phyloP scores from a whole-genome alignment of 1,140 invertebrate genomes.

The Stenopsyche tienmushanensis region DNA sequence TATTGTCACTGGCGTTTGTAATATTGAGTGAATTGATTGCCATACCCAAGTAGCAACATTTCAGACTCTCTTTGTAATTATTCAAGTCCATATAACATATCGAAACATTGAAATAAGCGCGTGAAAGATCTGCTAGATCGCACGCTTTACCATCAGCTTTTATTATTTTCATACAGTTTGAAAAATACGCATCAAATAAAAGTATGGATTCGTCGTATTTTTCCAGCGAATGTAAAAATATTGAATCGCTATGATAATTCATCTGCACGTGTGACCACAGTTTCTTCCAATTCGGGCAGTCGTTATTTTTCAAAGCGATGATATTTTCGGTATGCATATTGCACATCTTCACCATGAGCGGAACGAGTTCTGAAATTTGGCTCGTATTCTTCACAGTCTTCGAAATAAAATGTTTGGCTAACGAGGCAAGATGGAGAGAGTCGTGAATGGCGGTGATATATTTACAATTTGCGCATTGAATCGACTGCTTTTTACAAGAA shows the following conservation, averaged over 20 bases:
- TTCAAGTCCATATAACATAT: slow-evolving; percentile 32
- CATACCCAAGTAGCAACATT: slow-evolving; percentile 33
- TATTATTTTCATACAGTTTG: slow-evolving; percentile 10
- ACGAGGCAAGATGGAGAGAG: slow-evolving; percentile 2
- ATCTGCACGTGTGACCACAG: slow-evolving; percentile 30
- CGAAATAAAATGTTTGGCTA: neutral
- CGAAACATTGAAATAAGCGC: slow-evolving; percentile 33
- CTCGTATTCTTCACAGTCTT: neutral
- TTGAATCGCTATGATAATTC: slow-evolving; percentile 30
- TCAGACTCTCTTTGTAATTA: slow-evolving; percentile 21
- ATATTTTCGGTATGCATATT: neutral
- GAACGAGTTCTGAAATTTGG: neutral
- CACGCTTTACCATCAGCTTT: slow-evolving; percentile 5
- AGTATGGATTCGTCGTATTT: slow-evolving; percentile 5
- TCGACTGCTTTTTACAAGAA: neutral
- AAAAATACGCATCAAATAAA: slow-evolving; percentile 21
- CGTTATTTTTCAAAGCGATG: neutral
- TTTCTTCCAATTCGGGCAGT: slow-evolving; percentile 31
- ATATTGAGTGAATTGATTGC: slow-evolving; percentile 8
- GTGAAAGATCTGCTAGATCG: slow-evolving; percentile 26
- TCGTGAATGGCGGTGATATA: slow-evolving; percentile 6
- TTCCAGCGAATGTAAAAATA: slow-evolving; percentile 24
- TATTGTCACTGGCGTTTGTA: neutral
- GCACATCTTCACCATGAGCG: neutral
- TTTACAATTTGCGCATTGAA: neutral